Base-by-base conservation (phyloP, 2,797 vertebrate species). In the Diplodus puntazzo region DNA sequence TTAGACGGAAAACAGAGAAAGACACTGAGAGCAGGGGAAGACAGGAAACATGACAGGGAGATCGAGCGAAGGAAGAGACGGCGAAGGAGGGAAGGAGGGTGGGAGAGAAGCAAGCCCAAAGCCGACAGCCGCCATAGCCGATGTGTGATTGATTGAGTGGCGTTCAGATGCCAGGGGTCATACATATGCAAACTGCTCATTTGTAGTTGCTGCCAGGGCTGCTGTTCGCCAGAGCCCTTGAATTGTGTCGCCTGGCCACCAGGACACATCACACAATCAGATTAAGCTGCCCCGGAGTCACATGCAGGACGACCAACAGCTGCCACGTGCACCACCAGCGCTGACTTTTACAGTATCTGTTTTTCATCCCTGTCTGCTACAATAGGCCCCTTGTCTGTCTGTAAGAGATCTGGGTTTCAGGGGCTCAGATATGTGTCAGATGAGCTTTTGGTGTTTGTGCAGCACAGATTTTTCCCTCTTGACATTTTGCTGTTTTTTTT, bases 181-280 rank as follows among this genome's bases (percentile, higher is more conserved):
- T 94, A 86, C 90, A 92, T 91, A 94, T 93, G 93, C 92, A 93
- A 94, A 92, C 90, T 86, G 89, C 87, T 94, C 93, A 93, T 94
- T 93, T 95, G 92, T 93, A 92, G 92, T 90, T 87, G 83, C 88
- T 85, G 84, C 90, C 87, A 83, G 89, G 62, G 79, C 84, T 85
- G 79, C 80, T 87, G 82, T 86, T 91, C 87, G 70, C 75, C 66
- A 79, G 79, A 90, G 86, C 87, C 87, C 81, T 92, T 90, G 89
- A 87, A 90, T 79, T 69, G 86, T 73, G 81, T 83, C 20, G 64
- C 77, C 87, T 83, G 89, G 86, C 90, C 88, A 85, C 79, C 64
- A 67, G 85, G 88, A 88, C 87, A 75, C 70, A 81, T 92, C 86
- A 21, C 81, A 90, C 89, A 93, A 94, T 96, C 93, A 92, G 89